Percentiles rank a stretch among this genome's conserved stretches.
These are phyloP conservation scores for Rhynchophorus ferrugineus DNA, from an alignment of 1,140 invertebrate genomes.

Conservation along the genomic window DNA sequence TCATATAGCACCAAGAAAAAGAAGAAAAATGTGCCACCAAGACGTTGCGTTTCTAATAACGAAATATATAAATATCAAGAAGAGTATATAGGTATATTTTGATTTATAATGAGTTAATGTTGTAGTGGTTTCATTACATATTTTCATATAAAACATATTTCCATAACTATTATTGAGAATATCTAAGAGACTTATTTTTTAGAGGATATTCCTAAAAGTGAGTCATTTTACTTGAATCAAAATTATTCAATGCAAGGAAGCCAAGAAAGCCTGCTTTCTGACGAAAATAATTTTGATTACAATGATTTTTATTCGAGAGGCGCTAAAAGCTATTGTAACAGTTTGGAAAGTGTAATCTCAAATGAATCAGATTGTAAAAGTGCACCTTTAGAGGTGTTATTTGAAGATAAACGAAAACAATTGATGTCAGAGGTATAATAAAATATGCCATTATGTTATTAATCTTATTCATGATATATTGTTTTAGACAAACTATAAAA, in stretches of 20 bases:
- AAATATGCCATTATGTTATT: background rate
- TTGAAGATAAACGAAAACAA: constrained; percentile 37
- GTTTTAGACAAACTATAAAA: constrained; percentile 4
- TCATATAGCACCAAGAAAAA: constrained; percentile 48
- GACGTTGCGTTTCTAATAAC: constrained; percentile 66
- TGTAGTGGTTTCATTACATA: no score
- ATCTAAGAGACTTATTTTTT: constrained; percentile 5
- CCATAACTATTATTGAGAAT: no score
- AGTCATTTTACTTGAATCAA: constrained; percentile 58
- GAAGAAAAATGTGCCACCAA: constrained; percentile 46
- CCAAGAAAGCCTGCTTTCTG: constrained; percentile 69
- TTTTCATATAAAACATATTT: no score
- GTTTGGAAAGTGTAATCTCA: constrained; percentile 68
- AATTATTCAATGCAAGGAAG: constrained; percentile 47
- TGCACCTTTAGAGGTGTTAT: constrained; percentile 63
- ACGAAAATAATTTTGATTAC: constrained; percentile 53
- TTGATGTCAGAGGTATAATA: constrained; percentile 1
- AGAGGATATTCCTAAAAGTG: constrained; percentile 39
- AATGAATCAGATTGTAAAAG: constrained; percentile 71
- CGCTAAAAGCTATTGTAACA: constrained; percentile 56
- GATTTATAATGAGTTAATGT: no score
- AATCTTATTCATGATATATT: background rate
- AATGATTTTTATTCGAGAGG: constrained; percentile 50
- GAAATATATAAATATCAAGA: constrained; percentile 55
- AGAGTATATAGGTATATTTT: constrained; percentile 13